A percentile compares a stretch with the other conserved stretches of the same genome.
Conservation (phyloP, 2,113 vertebrate genomes). For the Proteles cristata region DNA sequence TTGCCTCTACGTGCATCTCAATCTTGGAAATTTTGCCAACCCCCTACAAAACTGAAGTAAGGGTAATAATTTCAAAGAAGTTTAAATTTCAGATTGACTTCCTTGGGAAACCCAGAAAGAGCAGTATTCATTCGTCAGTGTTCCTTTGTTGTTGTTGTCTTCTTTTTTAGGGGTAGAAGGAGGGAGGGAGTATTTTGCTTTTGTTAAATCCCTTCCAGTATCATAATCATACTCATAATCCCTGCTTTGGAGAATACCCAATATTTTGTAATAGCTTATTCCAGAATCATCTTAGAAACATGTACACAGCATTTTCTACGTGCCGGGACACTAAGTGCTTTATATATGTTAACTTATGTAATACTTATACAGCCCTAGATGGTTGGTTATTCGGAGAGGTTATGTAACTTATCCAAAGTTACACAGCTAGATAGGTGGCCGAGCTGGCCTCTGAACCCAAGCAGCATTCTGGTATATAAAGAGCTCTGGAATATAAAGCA, state of each 20-base stretch:
- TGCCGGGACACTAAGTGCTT: not conserved
- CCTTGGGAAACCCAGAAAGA: not conserved
- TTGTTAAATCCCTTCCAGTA: conserved; percentile 25
- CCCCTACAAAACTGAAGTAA: conserved; percentile 35
- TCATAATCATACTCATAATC: not conserved
- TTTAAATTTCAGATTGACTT: conserved; percentile 48
- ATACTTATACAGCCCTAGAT: not conserved
- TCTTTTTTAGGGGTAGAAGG: not conserved
- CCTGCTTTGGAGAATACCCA: not conserved
- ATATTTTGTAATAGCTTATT: not conserved
- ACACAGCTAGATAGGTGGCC: not conserved
- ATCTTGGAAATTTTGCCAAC: not conserved
- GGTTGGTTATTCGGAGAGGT: not conserved
- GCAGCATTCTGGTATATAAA: not conserved
- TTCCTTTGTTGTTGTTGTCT: not conserved
- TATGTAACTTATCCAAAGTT: not conserved
- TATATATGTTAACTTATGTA: not conserved
- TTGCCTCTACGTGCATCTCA: not conserved
- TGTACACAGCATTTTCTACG: not conserved
- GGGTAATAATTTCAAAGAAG: conserved; percentile 40
- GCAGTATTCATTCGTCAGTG: not conserved
- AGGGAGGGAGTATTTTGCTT: not conserved
- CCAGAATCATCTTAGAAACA: conserved; percentile 30
- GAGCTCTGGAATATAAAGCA: not conserved
- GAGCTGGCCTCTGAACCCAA: not conserved